A percentile compares a stretch with the other conserved stretches of the same genome.
Conservation (phyloP, 1,140 invertebrate genomes). For the Plectus sambesii region DNA sequence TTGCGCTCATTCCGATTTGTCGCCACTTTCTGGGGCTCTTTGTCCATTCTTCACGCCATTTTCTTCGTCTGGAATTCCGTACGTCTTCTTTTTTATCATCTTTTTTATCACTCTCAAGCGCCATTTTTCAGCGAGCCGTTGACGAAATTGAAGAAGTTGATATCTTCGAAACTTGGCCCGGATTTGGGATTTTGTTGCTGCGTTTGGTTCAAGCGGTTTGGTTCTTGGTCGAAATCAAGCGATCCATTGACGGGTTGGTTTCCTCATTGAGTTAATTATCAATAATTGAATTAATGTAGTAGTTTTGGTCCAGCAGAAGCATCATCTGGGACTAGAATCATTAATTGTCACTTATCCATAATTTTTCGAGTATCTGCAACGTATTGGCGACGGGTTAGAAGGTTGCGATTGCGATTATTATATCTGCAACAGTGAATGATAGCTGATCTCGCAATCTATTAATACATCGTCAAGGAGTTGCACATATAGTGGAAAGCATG, state of each 20-base stretch:
- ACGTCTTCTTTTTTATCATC: constrained; percentile 44
- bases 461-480: too few species aligned
- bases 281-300: too few species aligned
- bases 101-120: constrained; percentile 7
- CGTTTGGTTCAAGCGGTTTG: constrained; percentile 28
- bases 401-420: too few species aligned
- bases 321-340: too few species aligned
- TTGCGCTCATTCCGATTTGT: constrained; percentile 59
- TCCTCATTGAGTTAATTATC: constrained; percentile 2
- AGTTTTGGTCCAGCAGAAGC: too few species aligned
- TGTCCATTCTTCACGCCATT: constrained; percentile 78
- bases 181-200: constrained; percentile 20
- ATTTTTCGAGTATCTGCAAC: too few species aligned
- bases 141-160: constrained; percentile 29
- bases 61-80: constrained; percentile 93
- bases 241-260: constrained; percentile 18
- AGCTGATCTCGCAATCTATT: too few species aligned
- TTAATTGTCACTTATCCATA: too few species aligned
- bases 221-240: constrained; percentile 32
- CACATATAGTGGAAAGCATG: too few species aligned
- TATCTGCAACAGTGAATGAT: too few species aligned
- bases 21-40: constrained; percentile 77
- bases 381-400: too few species aligned
- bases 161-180: constrained; percentile 20
- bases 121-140: constrained; percentile 26